phyloP scores from a whole-genome alignment of 2,113 vertebrate species.

The Vicugna pacos region DNA sequence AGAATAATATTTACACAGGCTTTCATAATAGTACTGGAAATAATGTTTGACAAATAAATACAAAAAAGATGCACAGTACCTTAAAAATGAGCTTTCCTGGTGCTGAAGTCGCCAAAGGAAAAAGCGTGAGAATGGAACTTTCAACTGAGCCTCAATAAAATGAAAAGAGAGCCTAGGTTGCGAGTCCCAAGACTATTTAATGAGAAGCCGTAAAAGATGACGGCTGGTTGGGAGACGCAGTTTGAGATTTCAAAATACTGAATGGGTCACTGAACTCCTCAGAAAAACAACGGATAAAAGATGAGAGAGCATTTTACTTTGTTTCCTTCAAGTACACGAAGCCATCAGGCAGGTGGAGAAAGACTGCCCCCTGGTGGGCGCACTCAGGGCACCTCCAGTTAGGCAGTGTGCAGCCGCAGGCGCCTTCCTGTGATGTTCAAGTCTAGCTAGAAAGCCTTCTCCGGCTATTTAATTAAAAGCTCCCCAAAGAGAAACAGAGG shows the following conservation, averaged over 20 bases:
- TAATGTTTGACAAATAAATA: background rate
- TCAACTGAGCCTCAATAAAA: background rate
- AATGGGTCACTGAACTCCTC: background rate
- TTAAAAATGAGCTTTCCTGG: background rate
- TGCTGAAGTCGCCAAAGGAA: background rate
- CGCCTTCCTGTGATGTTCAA: background rate
- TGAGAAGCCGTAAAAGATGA: background rate
- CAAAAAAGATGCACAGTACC: background rate
- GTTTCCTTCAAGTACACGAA: background rate
- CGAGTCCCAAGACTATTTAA: background rate
- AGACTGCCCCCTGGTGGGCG: background rate
- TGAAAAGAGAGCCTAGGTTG: background rate
- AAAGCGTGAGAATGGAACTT: background rate
- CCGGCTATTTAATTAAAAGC: background rate
- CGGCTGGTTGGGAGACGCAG: background rate
- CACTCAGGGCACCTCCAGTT: background rate
- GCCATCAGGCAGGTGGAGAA: background rate
- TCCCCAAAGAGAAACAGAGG: background rate
- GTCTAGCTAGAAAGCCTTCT: background rate
- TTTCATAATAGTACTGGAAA: background rate
- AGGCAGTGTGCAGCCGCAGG: background rate
- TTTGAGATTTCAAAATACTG: background rate
- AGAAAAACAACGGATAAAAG: background rate
- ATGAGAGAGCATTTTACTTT: background rate
- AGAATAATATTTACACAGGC: background rate